phyloP scores from a whole-genome alignment of 2,888 invertebrate genomes.

The Operophtera brumata region DNA sequence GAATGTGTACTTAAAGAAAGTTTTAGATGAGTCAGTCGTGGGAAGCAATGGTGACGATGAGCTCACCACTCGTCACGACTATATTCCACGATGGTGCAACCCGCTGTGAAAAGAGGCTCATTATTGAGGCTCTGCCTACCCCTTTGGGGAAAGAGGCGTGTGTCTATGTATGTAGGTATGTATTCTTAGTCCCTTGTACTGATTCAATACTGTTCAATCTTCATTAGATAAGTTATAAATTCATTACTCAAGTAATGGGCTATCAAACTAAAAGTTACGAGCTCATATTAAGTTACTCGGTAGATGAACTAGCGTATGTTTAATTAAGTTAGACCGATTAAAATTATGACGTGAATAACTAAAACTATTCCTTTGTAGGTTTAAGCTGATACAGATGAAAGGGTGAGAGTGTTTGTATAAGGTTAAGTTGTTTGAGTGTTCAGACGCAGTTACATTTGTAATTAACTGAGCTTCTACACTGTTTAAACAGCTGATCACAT shows the following conservation, averaged over 20 bases:
- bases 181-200: too few relatives aligned
- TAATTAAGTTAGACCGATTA: conserved; percentile 33
- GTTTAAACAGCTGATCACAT: neutral
- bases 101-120: too few relatives aligned
- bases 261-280: conserved; percentile 16
- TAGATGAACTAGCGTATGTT: conserved; percentile 21
- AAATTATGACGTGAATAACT: conserved; percentile 28
- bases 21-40: too few relatives aligned
- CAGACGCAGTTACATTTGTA: neutral
- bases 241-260: conserved; percentile 2
- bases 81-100: too few relatives aligned
- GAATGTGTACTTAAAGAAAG: too few relatives aligned
- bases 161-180: too few relatives aligned
- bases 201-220: neutral
- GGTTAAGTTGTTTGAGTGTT: conserved; percentile 11
- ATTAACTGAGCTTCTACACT: neutral
- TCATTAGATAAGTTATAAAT: neutral
- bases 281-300: conserved; percentile 5
- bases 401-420: conserved; percentile 17
- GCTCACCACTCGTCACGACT: too few relatives aligned
- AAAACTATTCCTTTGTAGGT: conserved; percentile 32
- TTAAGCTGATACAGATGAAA: conserved; percentile 27
- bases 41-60: too few relatives aligned
- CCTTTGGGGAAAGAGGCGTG: too few relatives aligned
- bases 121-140: too few relatives aligned